These are phyloP conservation scores for Dreissena polymorpha DNA, from an alignment of 1,140 invertebrate genomes.

Conservation along the genomic window DNA sequence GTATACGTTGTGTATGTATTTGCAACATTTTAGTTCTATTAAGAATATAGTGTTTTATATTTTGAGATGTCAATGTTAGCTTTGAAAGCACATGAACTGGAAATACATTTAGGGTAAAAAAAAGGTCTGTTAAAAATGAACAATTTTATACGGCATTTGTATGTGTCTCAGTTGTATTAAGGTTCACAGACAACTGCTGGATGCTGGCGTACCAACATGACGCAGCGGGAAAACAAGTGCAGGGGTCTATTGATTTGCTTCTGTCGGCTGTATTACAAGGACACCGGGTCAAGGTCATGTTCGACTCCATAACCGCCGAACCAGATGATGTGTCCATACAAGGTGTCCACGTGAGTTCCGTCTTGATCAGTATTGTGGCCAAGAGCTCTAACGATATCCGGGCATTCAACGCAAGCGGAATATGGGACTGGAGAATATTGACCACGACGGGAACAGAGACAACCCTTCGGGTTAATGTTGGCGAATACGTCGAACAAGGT, in stretches of 20 bases:
- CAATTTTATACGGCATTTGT: neutral
- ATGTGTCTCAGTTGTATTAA: neutral
- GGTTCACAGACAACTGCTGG: constrained; percentile 20
- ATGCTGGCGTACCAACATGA: constrained; percentile 24
- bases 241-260: constrained; percentile 9
- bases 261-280: neutral
- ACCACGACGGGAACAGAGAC: constrained; percentile 11
- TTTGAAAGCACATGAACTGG: no score
- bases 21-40: neutral
- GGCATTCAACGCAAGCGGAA: neutral
- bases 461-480: neutral
- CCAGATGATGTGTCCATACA: neutral
- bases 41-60: neutral
- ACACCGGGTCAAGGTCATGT: constrained; percentile 9
- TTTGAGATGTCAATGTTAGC: neutral
- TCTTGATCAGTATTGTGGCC: neutral
- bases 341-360: constrained; percentile 8
- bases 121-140: no score
- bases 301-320: neutral
- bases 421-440: constrained; percentile 8
- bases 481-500: neutral
- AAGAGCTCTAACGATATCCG: neutral
- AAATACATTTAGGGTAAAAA: no score
- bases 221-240: neutral
- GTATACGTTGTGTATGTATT: neutral